Base-by-base conservation (phyloP, 2,113 vertebrate species). In the Narcine bancroftii region DNA sequence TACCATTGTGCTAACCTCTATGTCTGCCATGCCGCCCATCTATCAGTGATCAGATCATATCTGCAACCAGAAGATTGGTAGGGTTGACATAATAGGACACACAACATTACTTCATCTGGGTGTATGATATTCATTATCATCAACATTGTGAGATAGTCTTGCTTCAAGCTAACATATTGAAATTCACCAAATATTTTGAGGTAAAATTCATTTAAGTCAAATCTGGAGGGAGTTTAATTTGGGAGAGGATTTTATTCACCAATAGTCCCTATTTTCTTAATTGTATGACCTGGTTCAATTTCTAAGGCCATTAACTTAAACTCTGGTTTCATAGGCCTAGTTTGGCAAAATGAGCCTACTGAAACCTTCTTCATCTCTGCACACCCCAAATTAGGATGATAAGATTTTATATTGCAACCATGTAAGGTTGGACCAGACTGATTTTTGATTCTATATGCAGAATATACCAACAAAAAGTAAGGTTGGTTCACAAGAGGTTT, bases 391-490 rank as follows among this genome's bases (percentile, higher is more conserved):
- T 69, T 71, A 91, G 42, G 71, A 65, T 42, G 89, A 91, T 91
- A 69, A 66, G 65, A 91, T 69, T 69, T 91, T 69, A 91, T 91
- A 69, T 69, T 91, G 26, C 39, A 91, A 91, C 89, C 63, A 69
- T 91, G 89, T 91, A 91, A 45, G 65, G 60, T 91, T 91, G 89
- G 89, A 91, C 89, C 63, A 91, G 65, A 91, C 66, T 91, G 89
- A 91, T 91, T 91, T 71, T 42, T 71, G 65, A 91, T 45, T 42
- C 89, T 65, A 42, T 21, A 69, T 36, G 65, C 42, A 69, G 71
- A 26, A 69, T 42, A 45, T 66, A 29, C 21, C 39, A 47, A 69
- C 65, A 29, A 66, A 89, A 89, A 66, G 66, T 24, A 11, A 42
- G 60, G 26, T 89, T 89, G 36, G 39, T 89, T 21, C 60, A n/a